Percentiles rank a stretch among this genome's conserved stretches.
These are phyloP conservation scores for Gymnopithys bicolor DNA, from an alignment of 2,797 vertebrate genomes.

Conservation along the genomic window DNA sequence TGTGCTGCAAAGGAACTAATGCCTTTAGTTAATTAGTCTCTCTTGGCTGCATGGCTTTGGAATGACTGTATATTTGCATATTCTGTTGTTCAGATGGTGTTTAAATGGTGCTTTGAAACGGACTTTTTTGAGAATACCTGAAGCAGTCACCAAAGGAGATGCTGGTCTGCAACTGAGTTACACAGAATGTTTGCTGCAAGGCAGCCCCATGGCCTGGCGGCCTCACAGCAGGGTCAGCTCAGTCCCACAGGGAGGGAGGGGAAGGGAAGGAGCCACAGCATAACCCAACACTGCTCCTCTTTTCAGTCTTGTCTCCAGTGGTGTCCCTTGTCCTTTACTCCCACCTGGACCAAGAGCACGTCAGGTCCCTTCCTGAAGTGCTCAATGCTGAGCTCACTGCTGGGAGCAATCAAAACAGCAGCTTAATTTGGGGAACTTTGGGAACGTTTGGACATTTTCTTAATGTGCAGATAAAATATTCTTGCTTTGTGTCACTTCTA, in stretches of 20 bases:
- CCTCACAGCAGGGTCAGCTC: neutral
- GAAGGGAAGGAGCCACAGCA: neutral
- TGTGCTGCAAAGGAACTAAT: neutral
- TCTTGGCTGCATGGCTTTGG: neutral
- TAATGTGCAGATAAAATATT: neutral
- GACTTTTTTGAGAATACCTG: neutral
- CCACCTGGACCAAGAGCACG: neutral
- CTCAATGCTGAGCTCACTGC: neutral
- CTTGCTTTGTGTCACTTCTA: neutral
- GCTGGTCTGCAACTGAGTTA: neutral
- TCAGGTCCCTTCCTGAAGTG: neutral
- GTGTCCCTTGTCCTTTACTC: neutral
- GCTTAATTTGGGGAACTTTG: neutral
- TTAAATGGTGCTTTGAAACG: neutral
- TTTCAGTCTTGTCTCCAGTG: neutral
- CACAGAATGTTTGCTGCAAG: neutral
- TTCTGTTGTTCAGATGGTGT: neutral
- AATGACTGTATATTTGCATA: neutral
- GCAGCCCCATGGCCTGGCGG: neutral
- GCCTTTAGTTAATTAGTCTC: neutral
- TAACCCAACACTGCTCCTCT: neutral
- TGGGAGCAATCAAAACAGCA: neutral
- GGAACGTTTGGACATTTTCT: neutral
- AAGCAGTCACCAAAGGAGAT: neutral
- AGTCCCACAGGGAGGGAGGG: neutral